Percentiles rank a stretch among this genome's conserved stretches.
Conservation (phyloP, 1,140 invertebrate species). For the Arctopsyche grandis region DNA sequence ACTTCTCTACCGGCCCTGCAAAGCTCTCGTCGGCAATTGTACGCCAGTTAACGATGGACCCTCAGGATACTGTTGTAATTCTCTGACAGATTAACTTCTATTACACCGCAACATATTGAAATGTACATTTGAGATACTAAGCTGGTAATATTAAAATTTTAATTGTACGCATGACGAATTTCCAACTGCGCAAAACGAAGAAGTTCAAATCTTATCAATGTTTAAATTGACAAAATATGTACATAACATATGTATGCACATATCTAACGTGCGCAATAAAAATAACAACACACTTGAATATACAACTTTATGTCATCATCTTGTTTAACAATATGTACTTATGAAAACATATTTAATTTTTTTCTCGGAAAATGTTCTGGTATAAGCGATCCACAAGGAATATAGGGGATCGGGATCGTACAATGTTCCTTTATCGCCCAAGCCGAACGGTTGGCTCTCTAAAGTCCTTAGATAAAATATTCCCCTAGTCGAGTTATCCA, state of each 20-base stretch:
- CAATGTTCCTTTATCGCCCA: not conserved
- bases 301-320: no score
- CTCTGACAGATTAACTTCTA: slow-evolving; percentile 24
- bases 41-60: slow-evolving; percentile 15
- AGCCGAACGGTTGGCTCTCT: not conserved
- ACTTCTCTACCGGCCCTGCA: not conserved
- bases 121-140: not conserved
- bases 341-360: no score
- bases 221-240: no score
- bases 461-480: slow-evolving; percentile 8
- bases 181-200: no score
- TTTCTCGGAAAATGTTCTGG: no score
- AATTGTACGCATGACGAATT: no score
- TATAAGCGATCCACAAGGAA: not conserved
- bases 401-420: not conserved
- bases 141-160: no score
- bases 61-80: slow-evolving; percentile 14
- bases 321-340: no score
- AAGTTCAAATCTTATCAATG: no score
- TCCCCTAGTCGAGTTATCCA: not conserved
- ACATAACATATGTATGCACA: no score
- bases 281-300: no score
- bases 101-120: slow-evolving; percentile 14
- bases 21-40: slow-evolving; percentile 20
- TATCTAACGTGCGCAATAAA: no score